phyloP scores from a whole-genome alignment of 1,140 invertebrate genomes.

The Drosophila parvula region DNA sequence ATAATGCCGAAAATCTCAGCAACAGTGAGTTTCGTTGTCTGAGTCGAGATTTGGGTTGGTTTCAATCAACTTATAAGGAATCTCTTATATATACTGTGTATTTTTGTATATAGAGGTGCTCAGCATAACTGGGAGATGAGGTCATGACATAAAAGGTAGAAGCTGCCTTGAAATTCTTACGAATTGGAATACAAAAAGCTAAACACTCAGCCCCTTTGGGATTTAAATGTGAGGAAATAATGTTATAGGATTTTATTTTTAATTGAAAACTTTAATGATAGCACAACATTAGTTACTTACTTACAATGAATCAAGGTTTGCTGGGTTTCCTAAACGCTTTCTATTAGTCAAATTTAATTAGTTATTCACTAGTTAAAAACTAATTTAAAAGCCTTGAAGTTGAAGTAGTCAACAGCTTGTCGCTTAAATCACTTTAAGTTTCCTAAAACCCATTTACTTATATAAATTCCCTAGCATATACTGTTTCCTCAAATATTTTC shows the following conservation, averaged over 20 bases:
- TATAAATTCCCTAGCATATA: constrained; percentile 14
- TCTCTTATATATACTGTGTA: constrained; percentile 6
- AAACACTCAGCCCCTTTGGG: constrained; percentile 24
- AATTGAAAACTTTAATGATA: neutral
- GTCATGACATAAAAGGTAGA: constrained; percentile 59
- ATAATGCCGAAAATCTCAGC: constrained; percentile 14
- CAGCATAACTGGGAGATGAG: constrained; percentile 64
- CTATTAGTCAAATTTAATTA: neutral
- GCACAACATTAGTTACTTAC: neutral
- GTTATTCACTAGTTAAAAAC: neutral
- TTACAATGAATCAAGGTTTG: neutral
- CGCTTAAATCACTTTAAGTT: neutral
- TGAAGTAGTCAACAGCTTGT: constrained; percentile 8
- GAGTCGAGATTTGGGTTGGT: constrained; percentile 10
- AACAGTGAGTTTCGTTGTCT: neutral
- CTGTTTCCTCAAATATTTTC: constrained; percentile 21
- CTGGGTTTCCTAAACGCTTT: neutral
- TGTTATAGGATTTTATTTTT: neutral
- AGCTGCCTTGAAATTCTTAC: constrained; percentile 34
- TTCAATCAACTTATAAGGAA: constrained; percentile 25
- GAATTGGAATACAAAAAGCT: constrained; percentile 17
- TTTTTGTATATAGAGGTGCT: constrained; percentile 24
- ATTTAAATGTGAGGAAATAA: constrained; percentile 4
- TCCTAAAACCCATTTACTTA: neutral
- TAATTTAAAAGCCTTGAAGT: constrained; percentile 16